Evolutionary conservation across 2,888 invertebrate genomes (phyloP).

Genomic region (Orthosia gothica): DNA sequence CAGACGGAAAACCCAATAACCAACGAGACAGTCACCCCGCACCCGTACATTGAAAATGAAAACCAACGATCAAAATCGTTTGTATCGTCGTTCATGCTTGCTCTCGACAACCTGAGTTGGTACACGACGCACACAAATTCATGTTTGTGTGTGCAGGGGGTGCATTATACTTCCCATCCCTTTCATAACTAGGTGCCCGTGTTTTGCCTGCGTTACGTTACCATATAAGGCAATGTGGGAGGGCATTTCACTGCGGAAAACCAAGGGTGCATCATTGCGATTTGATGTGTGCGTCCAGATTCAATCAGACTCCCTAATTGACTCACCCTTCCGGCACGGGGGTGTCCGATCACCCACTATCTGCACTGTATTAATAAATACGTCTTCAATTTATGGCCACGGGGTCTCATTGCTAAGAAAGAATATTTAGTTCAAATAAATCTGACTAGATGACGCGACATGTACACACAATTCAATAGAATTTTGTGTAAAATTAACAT

Average conservation of each 20-base stretch:
- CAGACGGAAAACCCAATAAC: too few species aligned
- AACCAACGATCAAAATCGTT: constrained; percentile 4
- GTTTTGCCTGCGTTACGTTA: background rate
- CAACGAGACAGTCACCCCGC: too few species aligned
- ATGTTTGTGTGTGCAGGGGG: background rate
- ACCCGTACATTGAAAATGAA: background rate
- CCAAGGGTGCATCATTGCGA: background rate
- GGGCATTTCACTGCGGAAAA: background rate
- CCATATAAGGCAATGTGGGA: background rate
- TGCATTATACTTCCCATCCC: background rate
- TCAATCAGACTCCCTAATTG: constrained; percentile 16
- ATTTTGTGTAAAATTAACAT: too few species aligned
- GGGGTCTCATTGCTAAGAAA: too few species aligned
- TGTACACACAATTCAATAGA: too few species aligned
- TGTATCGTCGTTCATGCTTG: background rate
- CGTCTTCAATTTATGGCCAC: background rate
- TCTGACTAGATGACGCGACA: too few species aligned
- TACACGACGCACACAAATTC: constrained; percentile 8
- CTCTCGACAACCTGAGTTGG: background rate
- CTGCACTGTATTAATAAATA: constrained; percentile 13
- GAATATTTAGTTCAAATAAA: too few species aligned
- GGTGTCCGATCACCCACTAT: background rate
- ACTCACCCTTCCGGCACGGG: background rate
- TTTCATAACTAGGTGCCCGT: background rate
- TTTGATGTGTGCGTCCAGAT: constrained; percentile 24